Evolutionary conservation across 2,797 vertebrate genomes (phyloP), one percentile per base, ranked within the genome.

Genomic region (Ceryle rudis): DNA sequence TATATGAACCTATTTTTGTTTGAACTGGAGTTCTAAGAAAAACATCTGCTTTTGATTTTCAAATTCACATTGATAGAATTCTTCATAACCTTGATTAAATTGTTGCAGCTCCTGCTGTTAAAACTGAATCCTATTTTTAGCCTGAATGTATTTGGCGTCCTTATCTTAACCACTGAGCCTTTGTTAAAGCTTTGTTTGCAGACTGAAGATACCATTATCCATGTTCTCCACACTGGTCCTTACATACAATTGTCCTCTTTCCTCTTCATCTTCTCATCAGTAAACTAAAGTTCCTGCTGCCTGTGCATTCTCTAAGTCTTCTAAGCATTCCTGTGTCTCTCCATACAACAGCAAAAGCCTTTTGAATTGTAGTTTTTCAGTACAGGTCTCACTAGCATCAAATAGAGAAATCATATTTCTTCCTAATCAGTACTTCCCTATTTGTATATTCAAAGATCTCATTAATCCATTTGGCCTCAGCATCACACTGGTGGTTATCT

Each of bases 1-100:
- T 81, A 72, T 81, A 2, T 84, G 35, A 78, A 75, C 4, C 74
- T 58, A 31, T 14, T 86, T 52, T 22, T 61, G 41, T 90, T 94
- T 93, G 82, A 93, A 78, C 65, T 42, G 44, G 7, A 82, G 65
- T 95, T 93, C 91, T 93, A 91, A 90, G 85, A 35, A 93, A 93
- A 94, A 84, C 14, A 44, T 62, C 54, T 81, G 21, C 75, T 69
- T 90, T 89, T 81, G 69, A 86, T 95, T 94, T 95, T 57, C 65
- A 84, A 83, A 93, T 86, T 90, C 61, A 51, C 37, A 65, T 55
- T 54, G 54, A 90, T 74, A 93, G 75, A 83, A 83, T 93, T 89
- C 58, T 86, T 91, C 72, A 58, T 58, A 94, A 88, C 49, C 44
- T 79, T 91, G 41, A 81, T 93, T 90, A 94, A 93, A 81, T 69